Conservation (phyloP, 2,888 invertebrate genomes). For the Andrena bicolor region DNA sequence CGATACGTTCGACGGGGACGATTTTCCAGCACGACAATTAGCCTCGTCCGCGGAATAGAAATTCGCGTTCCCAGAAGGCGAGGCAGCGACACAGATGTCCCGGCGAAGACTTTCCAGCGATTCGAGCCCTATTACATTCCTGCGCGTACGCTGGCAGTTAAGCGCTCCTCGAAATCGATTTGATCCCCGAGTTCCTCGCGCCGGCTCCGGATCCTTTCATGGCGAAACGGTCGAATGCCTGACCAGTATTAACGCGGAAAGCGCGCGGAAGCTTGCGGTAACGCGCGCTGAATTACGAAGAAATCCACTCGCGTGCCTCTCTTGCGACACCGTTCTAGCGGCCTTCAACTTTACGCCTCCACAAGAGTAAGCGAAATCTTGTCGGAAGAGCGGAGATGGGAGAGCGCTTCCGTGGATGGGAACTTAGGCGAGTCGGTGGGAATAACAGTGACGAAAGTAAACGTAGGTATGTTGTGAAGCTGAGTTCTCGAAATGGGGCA, state of each 20-base stretch:
- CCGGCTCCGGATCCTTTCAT: constrained; percentile 56
- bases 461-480: too few relatives aligned
- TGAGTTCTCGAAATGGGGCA: too few relatives aligned
- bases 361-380: background rate
- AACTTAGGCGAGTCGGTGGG: too few relatives aligned
- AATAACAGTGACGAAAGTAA: too few relatives aligned
- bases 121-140: constrained; percentile 60
- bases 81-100: constrained; percentile 48
- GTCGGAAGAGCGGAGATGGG: background rate
- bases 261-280: constrained; percentile 35
- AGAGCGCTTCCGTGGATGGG: too few relatives aligned
- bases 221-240: constrained; percentile 58
- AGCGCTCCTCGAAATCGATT: constrained; percentile 65
- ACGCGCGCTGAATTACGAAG: constrained; percentile 13
- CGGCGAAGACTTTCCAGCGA: constrained; percentile 54
- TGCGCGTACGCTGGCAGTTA: constrained; percentile 54
- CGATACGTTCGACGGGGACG: constrained; percentile 11
- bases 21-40: constrained; percentile 48
- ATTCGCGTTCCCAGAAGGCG: constrained; percentile 66
- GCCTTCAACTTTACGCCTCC: constrained; percentile 56
- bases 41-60: constrained; percentile 64
- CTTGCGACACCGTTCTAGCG: constrained; percentile 29
- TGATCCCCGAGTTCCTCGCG: constrained; percentile 46
- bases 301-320: constrained; percentile 5
- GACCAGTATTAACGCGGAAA: constrained; percentile 37